Percentiles rank a stretch among this genome's conserved stretches.
phyloP scores from a whole-genome alignment of 2,797 vertebrate genomes.

The Rhinichthys osculus region DNA sequence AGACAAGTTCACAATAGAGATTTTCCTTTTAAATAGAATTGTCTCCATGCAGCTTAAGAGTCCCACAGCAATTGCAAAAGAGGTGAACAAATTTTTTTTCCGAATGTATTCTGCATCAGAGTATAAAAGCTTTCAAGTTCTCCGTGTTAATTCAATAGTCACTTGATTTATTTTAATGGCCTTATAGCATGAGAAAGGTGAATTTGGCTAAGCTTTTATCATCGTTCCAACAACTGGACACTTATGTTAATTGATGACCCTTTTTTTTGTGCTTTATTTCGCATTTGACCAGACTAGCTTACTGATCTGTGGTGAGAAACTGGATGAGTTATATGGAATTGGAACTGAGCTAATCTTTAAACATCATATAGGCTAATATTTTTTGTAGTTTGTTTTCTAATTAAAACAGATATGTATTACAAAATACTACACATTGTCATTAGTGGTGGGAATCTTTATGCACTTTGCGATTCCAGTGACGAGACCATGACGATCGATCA shows the following conservation, averaged over 20 bases:
- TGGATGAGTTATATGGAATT: background rate
- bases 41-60: constrained; percentile 67
- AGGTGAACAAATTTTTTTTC: constrained; percentile 71
- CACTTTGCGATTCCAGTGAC: background rate
- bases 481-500: no score
- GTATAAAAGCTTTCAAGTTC: constrained; percentile 80
- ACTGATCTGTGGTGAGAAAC: background rate
- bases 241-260: constrained; percentile 70
- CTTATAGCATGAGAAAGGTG: constrained; percentile 70
- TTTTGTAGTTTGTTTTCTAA: background rate
- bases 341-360: background rate
- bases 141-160: constrained; percentile 79
- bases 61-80: constrained; percentile 73
- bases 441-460: background rate
- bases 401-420: background rate
- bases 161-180: constrained; percentile 77
- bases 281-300: background rate
- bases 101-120: constrained; percentile 74
- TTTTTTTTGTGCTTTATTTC: constrained; percentile 63
- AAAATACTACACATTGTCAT: background rate
- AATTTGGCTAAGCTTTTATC: constrained; percentile 76
- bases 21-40: constrained; percentile 66
- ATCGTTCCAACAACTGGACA: constrained; percentile 73
- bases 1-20: constrained; percentile 42
- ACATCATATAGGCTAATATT: background rate